Percentiles rank a stretch among this genome's conserved stretches.
These are phyloP conservation scores for Caracal caracal DNA, from an alignment of 2,113 vertebrate genomes.

Conservation along the genomic window DNA sequence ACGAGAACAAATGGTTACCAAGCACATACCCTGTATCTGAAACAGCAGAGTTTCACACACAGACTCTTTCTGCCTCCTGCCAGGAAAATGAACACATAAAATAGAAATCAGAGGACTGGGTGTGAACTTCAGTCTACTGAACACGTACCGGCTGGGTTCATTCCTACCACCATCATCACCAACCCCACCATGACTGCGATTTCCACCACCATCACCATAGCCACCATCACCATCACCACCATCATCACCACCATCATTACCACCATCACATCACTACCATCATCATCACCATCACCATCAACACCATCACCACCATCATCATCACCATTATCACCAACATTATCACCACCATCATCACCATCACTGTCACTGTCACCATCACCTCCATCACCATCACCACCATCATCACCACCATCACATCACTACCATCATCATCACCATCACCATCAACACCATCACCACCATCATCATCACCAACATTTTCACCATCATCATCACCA, in stretches of 20 bases:
- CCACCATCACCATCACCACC: accelerated
- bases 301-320: accelerated
- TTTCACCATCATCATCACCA: accelerated
- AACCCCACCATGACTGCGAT: accelerated
- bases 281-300: accelerated
- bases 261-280: not conserved
- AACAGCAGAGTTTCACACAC: not conserved
- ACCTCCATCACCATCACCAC: accelerated
- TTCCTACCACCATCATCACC: not conserved
- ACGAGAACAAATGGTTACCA: not conserved
- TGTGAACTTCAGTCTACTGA: not conserved
- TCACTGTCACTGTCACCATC: accelerated
- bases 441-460: accelerated
- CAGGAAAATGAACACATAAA: not conserved
- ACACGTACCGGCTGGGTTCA: not conserved
- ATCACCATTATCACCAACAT: accelerated
- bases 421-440: accelerated
- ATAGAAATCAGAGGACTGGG: not conserved
- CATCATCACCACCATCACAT: accelerated
- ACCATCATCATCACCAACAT: accelerated
- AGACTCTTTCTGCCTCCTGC: not conserved
- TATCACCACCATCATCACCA: accelerated
- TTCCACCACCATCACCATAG: accelerated
- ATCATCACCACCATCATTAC: accelerated
- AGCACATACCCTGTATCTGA: not conserved